Evolutionary conservation across 2,113 vertebrate species (phyloP).

Genomic region (Sterna hirundo): DNA sequence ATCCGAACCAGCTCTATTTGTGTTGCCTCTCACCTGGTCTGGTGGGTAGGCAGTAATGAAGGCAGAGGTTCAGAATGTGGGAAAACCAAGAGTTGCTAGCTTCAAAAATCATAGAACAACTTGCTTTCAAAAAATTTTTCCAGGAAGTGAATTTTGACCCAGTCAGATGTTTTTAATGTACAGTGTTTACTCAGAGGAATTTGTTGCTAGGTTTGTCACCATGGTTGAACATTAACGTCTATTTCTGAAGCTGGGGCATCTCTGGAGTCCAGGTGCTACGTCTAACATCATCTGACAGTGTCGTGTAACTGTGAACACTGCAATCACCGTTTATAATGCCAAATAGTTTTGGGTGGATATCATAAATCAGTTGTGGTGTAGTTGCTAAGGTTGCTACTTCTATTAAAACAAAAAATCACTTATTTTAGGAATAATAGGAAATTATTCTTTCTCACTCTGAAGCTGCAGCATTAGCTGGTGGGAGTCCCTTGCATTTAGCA

Average conservation of each 20-base stretch:
- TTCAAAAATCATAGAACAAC: background rate
- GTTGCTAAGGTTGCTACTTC: background rate
- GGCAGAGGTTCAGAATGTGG: background rate
- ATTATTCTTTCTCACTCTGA: background rate
- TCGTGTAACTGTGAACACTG: background rate
- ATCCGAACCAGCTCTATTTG: background rate
- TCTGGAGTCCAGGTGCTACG: background rate
- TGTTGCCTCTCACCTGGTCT: background rate
- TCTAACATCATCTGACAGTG: background rate
- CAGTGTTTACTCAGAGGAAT: rapidly evolving
- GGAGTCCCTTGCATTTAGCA: background rate
- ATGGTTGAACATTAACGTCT: rapidly evolving
- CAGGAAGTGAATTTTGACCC: background rate
- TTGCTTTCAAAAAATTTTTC: background rate
- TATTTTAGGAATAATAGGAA: background rate
- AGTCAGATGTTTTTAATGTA: rapidly evolving
- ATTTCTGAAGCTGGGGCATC: background rate
- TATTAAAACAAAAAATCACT: background rate
- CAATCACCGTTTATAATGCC: background rate
- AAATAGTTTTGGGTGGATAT: background rate
- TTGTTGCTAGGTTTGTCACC: background rate
- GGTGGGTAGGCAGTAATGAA: no score
- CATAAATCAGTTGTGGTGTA: background rate
- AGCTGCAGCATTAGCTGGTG: background rate
- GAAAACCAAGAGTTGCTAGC: background rate